A percentile compares a stretch with the other conserved stretches of the same genome.
Evolutionary conservation across 2,113 vertebrate species (phyloP).

Genomic region (Misgurnus mizolepis): DNA sequence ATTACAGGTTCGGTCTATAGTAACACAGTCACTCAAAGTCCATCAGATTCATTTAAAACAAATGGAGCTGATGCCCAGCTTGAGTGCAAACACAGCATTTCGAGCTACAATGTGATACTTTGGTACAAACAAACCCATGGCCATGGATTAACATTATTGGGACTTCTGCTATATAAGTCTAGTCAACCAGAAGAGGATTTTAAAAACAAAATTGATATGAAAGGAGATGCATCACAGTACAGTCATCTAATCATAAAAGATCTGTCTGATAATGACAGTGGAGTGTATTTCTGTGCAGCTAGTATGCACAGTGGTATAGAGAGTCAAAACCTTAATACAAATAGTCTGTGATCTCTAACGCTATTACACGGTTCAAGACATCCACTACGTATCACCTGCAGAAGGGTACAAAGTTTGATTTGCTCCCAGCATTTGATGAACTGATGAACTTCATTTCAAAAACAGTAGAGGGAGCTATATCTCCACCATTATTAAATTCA

Average conservation of each 20-base stretch:
- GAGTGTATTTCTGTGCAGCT: conserved; percentile 53
- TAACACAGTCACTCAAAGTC: neutral
- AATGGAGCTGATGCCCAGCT: neutral
- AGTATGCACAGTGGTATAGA: conserved; percentile 41
- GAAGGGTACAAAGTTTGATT: neutral
- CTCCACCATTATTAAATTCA: neutral
- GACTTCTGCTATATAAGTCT: neutral
- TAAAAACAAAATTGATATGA: neutral
- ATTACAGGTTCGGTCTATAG: neutral
- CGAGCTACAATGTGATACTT: conserved; percentile 36
- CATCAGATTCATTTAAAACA: neutral
- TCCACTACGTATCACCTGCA: neutral
- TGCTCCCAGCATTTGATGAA: neutral
- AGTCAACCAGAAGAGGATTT: neutral
- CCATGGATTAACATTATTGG: conserved; percentile 50
- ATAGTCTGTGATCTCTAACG: neutral
- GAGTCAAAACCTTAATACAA: neutral
- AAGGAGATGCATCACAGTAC: neutral
- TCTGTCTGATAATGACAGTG: neutral
- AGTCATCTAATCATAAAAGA: conserved; percentile 3
- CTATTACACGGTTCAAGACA: neutral
- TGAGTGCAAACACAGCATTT: neutral
- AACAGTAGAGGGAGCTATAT: neutral
- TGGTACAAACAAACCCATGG: conserved; percentile 58
- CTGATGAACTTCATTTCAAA: neutral